Conservation (phyloP, 2,888 invertebrate species). For the Azorinus chamasolen region DNA sequence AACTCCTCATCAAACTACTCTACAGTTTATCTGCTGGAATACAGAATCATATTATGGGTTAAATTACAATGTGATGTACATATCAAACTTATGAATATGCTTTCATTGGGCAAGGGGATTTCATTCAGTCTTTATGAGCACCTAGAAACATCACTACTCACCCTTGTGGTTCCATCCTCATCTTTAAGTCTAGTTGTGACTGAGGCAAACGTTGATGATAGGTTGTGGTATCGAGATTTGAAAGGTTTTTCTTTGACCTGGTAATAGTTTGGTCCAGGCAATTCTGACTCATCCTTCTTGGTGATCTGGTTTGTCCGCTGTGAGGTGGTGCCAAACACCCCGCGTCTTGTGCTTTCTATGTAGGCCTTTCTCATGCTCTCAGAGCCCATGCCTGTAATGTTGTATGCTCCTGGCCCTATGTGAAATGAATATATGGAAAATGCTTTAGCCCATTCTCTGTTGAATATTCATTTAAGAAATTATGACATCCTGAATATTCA, state of each 20-base stretch:
- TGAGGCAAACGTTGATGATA: conserved; percentile 85
- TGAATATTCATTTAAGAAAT: no score
- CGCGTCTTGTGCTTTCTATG: conserved; percentile 84
- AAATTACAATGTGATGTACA: no score
- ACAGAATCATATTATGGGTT: no score
- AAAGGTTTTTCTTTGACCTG: conserved; percentile 82
- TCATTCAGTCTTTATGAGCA: no score
- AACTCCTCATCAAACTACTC: no score
- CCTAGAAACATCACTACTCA: no score
- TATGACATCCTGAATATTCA: no score
- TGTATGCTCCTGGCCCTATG: conserved; percentile 85
- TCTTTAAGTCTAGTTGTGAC: conserved; percentile 78
- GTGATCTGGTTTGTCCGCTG: conserved; percentile 78
- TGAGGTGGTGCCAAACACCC: conserved; percentile 85
- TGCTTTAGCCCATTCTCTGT: no score
- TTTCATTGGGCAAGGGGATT: no score
- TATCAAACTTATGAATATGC: no score
- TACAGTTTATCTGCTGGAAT: no score
- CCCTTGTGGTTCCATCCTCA: conserved; percentile 69
- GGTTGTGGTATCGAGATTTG: conserved; percentile 78
- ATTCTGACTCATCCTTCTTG: conserved; percentile 79
- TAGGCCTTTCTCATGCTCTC: conserved; percentile 85
- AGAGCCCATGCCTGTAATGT: conserved; percentile 84
- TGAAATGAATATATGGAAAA: no score
- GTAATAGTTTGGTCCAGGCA: conserved; percentile 85